Conservation (phyloP, 2,113 vertebrate genomes). For the Lota lota region DNA sequence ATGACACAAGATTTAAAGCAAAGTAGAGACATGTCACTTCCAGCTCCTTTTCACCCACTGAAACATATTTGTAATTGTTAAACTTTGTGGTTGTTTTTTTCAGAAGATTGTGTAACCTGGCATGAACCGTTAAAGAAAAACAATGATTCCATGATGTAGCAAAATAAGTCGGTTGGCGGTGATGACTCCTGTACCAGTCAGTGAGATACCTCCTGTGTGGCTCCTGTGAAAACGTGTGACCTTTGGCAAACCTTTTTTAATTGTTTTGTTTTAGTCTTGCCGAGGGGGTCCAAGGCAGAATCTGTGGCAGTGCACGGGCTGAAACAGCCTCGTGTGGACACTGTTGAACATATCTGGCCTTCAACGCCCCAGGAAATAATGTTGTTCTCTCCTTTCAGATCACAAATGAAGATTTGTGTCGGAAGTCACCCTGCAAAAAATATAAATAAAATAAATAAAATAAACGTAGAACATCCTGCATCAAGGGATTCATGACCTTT, state of each 20-base stretch:
- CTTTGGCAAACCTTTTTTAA: conserved; percentile 71
- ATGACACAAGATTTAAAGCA: conserved; percentile 61
- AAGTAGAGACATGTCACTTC: conserved; percentile 50
- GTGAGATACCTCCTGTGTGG: conserved; percentile 18
- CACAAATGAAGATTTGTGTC: conserved; percentile 98
- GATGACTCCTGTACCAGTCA: conserved; percentile 12
- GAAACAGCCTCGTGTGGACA: conserved; percentile 43
- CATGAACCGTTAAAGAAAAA: conserved; percentile 51
- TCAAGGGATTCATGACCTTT: neutral
- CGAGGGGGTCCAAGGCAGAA: conserved; percentile 41
- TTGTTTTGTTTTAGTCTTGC: conserved; percentile 31
- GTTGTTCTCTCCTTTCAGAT: conserved; percentile 74
- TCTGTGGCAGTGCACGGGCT: conserved; percentile 40
- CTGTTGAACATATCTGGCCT: conserved; percentile 67
- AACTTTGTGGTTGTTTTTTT: conserved; percentile 11
- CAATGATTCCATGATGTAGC: conserved; percentile 41
- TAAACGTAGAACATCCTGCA: neutral
- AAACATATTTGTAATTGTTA: conserved; percentile 14
- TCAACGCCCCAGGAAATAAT: conserved; percentile 30
- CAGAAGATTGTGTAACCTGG: conserved; percentile 25
- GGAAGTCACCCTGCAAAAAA: conserved; percentile 88
- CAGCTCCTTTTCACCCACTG: conserved; percentile 23
- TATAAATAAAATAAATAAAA: neutral
- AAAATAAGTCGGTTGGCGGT: conserved; percentile 36
- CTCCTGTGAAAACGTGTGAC: conserved; percentile 57